Percentiles rank a stretch among this genome's conserved stretches.
phyloP scores from a whole-genome alignment of 1,140 invertebrate genomes.

The Lethocerus indicus region DNA sequence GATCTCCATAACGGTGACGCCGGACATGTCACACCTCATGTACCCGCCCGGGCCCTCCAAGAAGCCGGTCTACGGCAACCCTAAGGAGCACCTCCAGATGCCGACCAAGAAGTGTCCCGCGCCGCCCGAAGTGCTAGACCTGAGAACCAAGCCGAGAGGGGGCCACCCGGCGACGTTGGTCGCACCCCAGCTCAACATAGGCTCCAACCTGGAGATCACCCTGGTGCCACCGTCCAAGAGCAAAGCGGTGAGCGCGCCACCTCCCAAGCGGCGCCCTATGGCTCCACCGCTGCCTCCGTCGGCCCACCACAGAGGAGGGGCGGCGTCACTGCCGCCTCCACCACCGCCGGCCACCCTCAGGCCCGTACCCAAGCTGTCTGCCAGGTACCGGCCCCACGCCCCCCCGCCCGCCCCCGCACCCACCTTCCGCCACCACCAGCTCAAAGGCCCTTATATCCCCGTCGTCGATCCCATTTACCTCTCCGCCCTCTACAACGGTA shows the following conservation, averaged over 20 bases:
- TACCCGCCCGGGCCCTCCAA: conserved; percentile 20
- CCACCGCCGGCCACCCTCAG: no score
- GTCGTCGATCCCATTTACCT: conserved; percentile 25
- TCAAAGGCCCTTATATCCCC: conserved; percentile 19
- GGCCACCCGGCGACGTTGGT: no score
- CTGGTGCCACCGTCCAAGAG: conserved; percentile 25
- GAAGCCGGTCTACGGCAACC: conserved; percentile 42
- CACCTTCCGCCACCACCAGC: conserved; percentile 23
- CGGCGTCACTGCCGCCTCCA: background rate
- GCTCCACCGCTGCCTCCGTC: background rate
- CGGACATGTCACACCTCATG: conserved; percentile 30
- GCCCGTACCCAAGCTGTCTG: no score
- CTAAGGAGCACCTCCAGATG: conserved; percentile 34
- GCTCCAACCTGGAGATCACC: conserved; percentile 40
- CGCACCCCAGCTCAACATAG: conserved; percentile 27
- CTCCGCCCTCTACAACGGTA: conserved; percentile 24
- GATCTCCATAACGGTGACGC: conserved; percentile 34
- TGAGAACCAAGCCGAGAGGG: conserved; percentile 20
- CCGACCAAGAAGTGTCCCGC: no score
- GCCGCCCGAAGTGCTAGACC: conserved; percentile 22
- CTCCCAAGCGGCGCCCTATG: background rate
- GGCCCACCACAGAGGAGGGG: background rate
- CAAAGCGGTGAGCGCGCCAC: background rate
- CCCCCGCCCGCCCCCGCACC: conserved; percentile 26
- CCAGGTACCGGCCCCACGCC: conserved; percentile 18